Evolutionary conservation across 1,140 invertebrate species (phyloP).

Genomic region (Brachionus rubens): DNA sequence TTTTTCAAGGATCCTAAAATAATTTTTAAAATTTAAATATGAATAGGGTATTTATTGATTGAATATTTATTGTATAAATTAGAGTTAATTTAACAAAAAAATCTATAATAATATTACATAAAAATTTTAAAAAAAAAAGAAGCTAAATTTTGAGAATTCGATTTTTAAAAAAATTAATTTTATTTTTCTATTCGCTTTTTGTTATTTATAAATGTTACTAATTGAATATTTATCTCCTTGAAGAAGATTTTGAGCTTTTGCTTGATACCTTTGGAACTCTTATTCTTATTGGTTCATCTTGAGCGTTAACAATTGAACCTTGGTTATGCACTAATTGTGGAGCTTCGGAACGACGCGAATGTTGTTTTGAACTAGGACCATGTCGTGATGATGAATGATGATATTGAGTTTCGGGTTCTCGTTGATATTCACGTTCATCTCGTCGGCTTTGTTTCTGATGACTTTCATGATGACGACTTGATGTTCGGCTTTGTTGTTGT

Average conservation of each 20-base stretch:
- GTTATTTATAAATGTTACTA: background rate
- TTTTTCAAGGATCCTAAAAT: too few relatives aligned
- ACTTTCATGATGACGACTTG: background rate
- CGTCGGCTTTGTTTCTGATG: background rate
- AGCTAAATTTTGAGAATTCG: too few relatives aligned
- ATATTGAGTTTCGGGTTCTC: too few relatives aligned
- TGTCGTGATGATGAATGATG: background rate
- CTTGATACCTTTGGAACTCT: background rate
- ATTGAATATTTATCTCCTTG: background rate
- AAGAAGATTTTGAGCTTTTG: slow-evolving; percentile 17
- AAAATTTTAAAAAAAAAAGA: too few relatives aligned
- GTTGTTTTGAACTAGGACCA: background rate
- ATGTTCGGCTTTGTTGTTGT: background rate
- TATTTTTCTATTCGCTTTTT: background rate
- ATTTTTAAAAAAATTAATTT: background rate
- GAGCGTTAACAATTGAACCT: slow-evolving; percentile 24
- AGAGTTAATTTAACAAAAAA: too few relatives aligned
- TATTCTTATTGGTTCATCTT: slow-evolving; percentile 7
- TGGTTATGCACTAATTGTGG: slow-evolving; percentile 29
- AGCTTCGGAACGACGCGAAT: slow-evolving; percentile 14
- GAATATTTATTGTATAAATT: too few relatives aligned
- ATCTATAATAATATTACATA: too few relatives aligned
- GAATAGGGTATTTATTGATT: too few relatives aligned
- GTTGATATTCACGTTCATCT: background rate
- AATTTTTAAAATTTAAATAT: too few relatives aligned